Base-by-base conservation (phyloP, 2,888 invertebrate genomes). In the Drosophila antonietae region DNA sequence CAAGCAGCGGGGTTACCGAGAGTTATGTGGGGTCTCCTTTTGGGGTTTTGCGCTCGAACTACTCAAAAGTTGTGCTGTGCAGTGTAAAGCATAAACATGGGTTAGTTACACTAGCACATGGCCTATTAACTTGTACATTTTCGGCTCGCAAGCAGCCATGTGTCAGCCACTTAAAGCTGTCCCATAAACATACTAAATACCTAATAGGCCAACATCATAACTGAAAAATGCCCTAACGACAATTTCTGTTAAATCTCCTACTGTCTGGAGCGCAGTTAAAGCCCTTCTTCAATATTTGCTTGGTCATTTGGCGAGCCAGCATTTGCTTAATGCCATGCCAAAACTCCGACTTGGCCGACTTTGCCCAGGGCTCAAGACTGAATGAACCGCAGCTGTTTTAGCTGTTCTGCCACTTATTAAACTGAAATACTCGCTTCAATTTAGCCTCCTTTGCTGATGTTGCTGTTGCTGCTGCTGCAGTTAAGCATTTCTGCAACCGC, bases 351-450 rank as follows among this genome's bases (percentile, higher is more conserved):
- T 33, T 55, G 37, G 33, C 31, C 31, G n/a, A 46, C 23, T 12
- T 35, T 28, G 51, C 7, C 37, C 2, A 18, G 33, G 33, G 20
- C 47, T 15, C 53, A 46, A 44, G 53, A 20, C 53, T 15, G 15
- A 20, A 47, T 52, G 55, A 78, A 81, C 58, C 90, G 75, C 91
- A 90, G 85, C 88, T 91, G 91, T 74, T 64, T 74, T 70, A 70
- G 68, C 74, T 74, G 81, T 78, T 76, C 80, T 85, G 82, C 73
- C 81, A 84, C 88, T 90, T 90, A 91, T 91, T 91, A 90, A 90
- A 90, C 83, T 90, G 77, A 90, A 91, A 91, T 84, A 89, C 89
- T 78, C 70, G 68, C 65, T 68, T 87, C 75, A 79, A 41, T 10
- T 78, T 75, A 12, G 68, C 56, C 61, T 47, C 56, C 70, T 60